Base-by-base conservation (phyloP, 2,113 vertebrate species). In the Arizona elegans region DNA sequence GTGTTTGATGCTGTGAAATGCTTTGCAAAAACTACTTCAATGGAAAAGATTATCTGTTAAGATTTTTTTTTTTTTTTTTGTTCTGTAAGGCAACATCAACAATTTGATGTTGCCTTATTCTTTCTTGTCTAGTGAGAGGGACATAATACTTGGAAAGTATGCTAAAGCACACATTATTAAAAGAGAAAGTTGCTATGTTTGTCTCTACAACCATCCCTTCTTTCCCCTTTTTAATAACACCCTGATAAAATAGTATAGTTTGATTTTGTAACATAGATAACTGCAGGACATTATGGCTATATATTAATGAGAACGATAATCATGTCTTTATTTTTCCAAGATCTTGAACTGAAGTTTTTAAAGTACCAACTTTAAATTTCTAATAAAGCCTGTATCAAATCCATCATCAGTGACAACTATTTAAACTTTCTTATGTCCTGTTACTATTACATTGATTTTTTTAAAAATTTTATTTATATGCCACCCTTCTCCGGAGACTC, bases 1-100 rank as follows among this genome's bases (percentile, higher is more conserved):
- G 86, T 43, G 93, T 95, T 96, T 96, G 94, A 95, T 97, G 94
- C 92, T 62, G 92, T 91, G 89, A 95, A 96, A 90, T 90, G 23
- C 88, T 56, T 81, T 17, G 88, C 56, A 56, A 33, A 81, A 59
- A 47, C 91, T 13, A 1, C n/a, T 93, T 92, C 88, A 12, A 65
- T 24, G 43, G 70, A 93, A 93, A 90, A 95, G 95, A 87, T 91
- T 54, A 92, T 93, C 85, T 92, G 1, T 56, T 94, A 50, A 95
- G 86, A 75, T 95, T 93, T 92, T 70, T 70, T 13, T 62, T 95
- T 93, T 92, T 70, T 70, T 13, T 62, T 8, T 65, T 11, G 87
- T 91, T 89, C 90, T 86, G 53, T 62, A 62, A 62, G 24, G 0
- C 0, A 21, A 89, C 92, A 62, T 62, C 59, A 62, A 62, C 1